Evolutionary conservation across 2,888 invertebrate species (phyloP), one percentile per base, ranked within the genome.

Genomic region (Dioctria rufipes): DNA sequence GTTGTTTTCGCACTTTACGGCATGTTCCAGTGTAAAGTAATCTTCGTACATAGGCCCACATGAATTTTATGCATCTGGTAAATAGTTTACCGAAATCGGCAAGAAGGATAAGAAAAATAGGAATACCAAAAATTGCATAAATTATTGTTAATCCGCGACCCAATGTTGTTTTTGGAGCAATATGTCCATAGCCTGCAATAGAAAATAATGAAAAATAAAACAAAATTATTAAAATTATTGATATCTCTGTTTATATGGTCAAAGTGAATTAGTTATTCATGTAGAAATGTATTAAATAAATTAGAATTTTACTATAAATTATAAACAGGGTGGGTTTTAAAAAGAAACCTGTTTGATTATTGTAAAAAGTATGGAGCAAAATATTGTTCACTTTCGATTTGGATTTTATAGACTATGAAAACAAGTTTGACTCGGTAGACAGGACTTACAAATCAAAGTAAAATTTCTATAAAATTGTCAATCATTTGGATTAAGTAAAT

Each of bases 11-110:
- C 11, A 95, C 94, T 88, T 92, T 92, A 61, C 93, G 91, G 85
- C 96, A 96, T 85, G 95, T 95, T 82, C 96, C 95, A 0, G 96
- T 96, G 86, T 95, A 96, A 88, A 96, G 96, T 3, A 96, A 90
- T 81, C 96, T 91, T 77, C 96, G 90, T 11, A 96, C 95, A 86
- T 93, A 96, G 0, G 95, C 94, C 96, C 97, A 97, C 40, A 96
- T 90, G 88, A 95, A 96, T 89, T 98, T 98, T 83, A 98, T 95
- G 82, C 93, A 93, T 83, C 96, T 91, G 0, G 98, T 98, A 87
- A 99, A 95, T 8, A 96, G 91, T 90, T 97, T 98, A 84, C 98
- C 98, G 87, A 98, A 95, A 90, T 98, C 98, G 58, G 98, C 97
- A 84, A 99, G 89, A 13, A 98, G 94, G 80, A 99, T 96, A 84